Evolutionary conservation across 2,888 invertebrate species (phyloP), one percentile per base, ranked within the genome.

Genomic region (Neoascia interrupta): DNA sequence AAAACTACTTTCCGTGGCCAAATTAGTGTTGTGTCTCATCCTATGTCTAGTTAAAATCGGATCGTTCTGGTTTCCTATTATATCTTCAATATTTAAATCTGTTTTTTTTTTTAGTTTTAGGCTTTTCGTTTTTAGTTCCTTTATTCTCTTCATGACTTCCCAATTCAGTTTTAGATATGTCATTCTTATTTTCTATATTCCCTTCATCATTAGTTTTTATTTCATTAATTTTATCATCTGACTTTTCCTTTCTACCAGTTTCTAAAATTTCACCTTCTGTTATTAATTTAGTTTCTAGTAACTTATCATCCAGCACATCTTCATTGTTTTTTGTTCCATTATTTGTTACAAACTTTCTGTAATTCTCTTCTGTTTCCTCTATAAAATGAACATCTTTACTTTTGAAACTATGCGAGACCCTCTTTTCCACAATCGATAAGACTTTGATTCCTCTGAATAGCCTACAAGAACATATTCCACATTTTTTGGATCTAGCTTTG

Each of bases 331-430:
- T 2, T 3, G 4, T 26, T 49, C 31, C 1, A 10, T 13, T 5
- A 1, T 11, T 2, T 5, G n/a, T 19, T 6, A 5, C 8, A 36
- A 21, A 36, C 4, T 37, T 54, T 28, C 39, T 2, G 39, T 54
- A 54, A 39, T 36, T 2, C 54, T 16, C 1, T n/a, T n/a, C n/a
- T n/a, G n/a, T n/a, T n/a, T n/a, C n/a, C n/a, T n/a, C n/a, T n/a
- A n/a, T n/a, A n/a, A n/a, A n/a, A n/a, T n/a, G n/a, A n/a, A 76
- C 69, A 39, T 68, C 75, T 39, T 68, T 26, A 13, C 68, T 75
- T 26, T 63, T 53, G 5, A 61, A 19, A 61, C 18, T 10, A 10
- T 66, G 5, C 37, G 13, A 5, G 53, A 11, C 11, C 43, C 53
- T 54, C 36, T 39, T 26, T 72, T 68, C 72, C 72, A 73, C 15